A percentile compares a stretch with the other conserved stretches of the same genome.
Conservation (phyloP, 2,113 vertebrate genomes). For the Dicrurus megarhynchus region DNA sequence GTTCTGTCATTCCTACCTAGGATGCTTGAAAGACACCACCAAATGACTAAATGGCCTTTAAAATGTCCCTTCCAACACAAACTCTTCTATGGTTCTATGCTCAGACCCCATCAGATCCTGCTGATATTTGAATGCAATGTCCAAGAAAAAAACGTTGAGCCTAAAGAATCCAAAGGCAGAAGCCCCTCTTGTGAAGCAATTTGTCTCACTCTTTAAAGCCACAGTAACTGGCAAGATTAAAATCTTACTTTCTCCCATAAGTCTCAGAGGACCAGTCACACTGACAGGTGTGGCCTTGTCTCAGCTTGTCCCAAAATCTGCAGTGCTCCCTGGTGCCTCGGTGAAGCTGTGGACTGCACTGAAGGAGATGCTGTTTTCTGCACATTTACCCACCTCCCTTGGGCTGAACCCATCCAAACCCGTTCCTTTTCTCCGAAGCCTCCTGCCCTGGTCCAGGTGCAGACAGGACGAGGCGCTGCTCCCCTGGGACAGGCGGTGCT, state of each 20-base stretch:
- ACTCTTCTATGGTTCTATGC: not conserved
- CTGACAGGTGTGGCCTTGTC: not conserved
- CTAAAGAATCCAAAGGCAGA: not conserved
- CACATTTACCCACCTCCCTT: not conserved
- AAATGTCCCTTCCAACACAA: not conserved
- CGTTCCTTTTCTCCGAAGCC: not conserved
- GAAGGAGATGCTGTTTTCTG: not conserved
- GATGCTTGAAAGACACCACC: not conserved
- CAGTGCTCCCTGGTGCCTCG: too few species aligned
- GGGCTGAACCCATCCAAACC: not conserved
- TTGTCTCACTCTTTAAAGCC: not conserved
- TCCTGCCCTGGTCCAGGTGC: not conserved
- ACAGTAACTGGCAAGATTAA: not conserved
- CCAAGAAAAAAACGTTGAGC: accelerated
- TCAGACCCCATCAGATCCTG: not conserved
- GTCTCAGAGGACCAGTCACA: not conserved
- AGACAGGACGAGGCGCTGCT: not conserved
- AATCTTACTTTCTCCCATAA: not conserved
- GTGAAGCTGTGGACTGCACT: accelerated
- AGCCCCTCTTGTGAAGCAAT: not conserved
- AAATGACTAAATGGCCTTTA: not conserved
- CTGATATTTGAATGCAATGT: not conserved
- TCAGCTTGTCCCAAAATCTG: not conserved
- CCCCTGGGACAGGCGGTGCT: not conserved
- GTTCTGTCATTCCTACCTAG: not conserved